Percentiles rank a stretch among this genome's conserved stretches.
phyloP scores from a whole-genome alignment of 1,140 invertebrate species.

The Papilio helenus region DNA sequence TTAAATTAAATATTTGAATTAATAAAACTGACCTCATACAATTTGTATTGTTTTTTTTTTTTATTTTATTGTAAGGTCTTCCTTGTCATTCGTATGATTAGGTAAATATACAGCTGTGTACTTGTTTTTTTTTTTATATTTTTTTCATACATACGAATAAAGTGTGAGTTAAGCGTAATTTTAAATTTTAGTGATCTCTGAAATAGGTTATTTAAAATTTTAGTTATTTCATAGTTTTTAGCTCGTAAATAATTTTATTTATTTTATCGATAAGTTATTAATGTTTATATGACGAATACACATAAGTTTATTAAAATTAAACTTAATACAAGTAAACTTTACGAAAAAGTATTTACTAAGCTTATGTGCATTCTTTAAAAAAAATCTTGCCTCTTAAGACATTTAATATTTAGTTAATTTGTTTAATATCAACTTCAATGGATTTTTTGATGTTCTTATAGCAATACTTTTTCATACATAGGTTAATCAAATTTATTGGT shows the following conservation, averaged over 20 bases:
- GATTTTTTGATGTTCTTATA: background rate
- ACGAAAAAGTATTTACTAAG: no score
- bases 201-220: background rate
- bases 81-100: background rate
- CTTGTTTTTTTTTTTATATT: background rate
- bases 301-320: background rate
- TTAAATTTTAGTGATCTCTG: background rate
- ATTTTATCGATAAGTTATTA: background rate
- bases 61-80: background rate
- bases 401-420: background rate
- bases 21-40: background rate
- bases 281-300: background rate
- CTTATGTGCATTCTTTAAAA: no score
- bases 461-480: conserved; percentile 6
- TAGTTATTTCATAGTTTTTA: background rate
- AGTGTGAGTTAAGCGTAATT: background rate
- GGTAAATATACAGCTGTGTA: background rate
- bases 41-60: background rate
- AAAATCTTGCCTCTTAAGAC: background rate
- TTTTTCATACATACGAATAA: background rate
- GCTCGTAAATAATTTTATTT: background rate
- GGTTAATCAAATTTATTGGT: background rate
- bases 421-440: background rate
- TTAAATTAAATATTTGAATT: background rate
- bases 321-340: no score